Evolutionary conservation across 2,797 vertebrate species (phyloP), one percentile per base, ranked within the genome.

Genomic region (Acanthornis magna): DNA sequence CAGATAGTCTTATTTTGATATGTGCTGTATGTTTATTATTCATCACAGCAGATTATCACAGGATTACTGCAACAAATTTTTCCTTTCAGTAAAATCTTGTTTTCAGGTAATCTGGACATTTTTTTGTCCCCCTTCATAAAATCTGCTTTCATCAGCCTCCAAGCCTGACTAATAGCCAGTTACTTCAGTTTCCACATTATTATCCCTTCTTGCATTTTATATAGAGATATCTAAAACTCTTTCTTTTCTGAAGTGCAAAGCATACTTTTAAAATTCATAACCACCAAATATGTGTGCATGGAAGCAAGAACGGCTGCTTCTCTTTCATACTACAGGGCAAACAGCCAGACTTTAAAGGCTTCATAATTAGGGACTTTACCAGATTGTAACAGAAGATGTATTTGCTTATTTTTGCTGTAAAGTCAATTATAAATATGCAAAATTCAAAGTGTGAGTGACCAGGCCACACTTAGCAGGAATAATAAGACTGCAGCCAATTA

Each of bases 201-300:
- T 95, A 94, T 97, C 29, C 76, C 78, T 95, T 94, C 95, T 89
- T 94, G 48, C 73, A 76, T 88, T 97, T 96, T 96, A 93, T 73
- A 89, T 50, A 32, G 62, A 75, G 76, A 93, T 91, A 92, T n/a
- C 65, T 68, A 90, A 54, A 95, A 63, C 21, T 45, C 47, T 63
- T 87, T 91, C 47, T 51, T 40, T 29, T 16, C 8, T 6, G 7
- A 91, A 97, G 62, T 54, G 78, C 77, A 94, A 96, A 58, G 22
- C 71, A 54, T 51, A 77, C 22, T 94, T 97, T 91, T 83, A 85
- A 83, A 96, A 93, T 92, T 85, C 72, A 73, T 86, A 89, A 76
- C 80, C 26, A 91, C 51, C 30, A n/a, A 76, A 68, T 36, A 8
- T 48, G 27, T 42, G 60, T 16, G 29, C 23, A 50, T 15, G 20